Evolutionary conservation across 2,113 vertebrate species (phyloP), one percentile per base, ranked within the genome.

Genomic region (Zingel zingel): DNA sequence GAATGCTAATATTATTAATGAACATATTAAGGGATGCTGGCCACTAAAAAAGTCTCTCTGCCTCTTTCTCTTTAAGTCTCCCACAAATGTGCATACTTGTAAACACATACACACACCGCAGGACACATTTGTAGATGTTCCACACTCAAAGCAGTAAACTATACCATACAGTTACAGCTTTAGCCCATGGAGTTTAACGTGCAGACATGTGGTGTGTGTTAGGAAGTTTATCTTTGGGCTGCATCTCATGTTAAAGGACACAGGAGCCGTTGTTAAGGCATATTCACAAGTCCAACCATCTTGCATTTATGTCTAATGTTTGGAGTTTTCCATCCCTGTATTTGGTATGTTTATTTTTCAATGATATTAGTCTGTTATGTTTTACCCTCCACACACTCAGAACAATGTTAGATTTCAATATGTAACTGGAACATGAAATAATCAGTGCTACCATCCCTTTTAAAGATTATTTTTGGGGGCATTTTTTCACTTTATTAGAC

Each of bases 1-100:
- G 71, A 88, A 85, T 79, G 82, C 70, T 81, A 88, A 88, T 86
- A 76, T 85, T 85, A 84, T 80, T 86, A 90, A 89, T 88, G 86
- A 84, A 72, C 61, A 54, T 81, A 86, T 88, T 82, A 77, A 89
- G 57, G 62, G 73, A 27, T 54, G 82, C 63, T 72, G 57, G 76
- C 72, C 69, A 65, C 51, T 27, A 56, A 56, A 10, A 71, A 81
- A 27, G 61, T 71, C 39, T 59, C 57, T 50, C 48, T 61, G 10
- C 21, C 23, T 69, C n/a, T 84, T 53, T 80, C 57, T 73, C 54
- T 62, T 16, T 61, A 27, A 74, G 12, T 54, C 23, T 36, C n/a
- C 33, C 14, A 64, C 72, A 70, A 61, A 67, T 71, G 63, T 58
- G 21, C 39, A 27, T 30, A 27, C 15, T 10, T 69, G 8, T 14